Conservation (phyloP, 2,888 invertebrate species). For the Myopa testacea region DNA sequence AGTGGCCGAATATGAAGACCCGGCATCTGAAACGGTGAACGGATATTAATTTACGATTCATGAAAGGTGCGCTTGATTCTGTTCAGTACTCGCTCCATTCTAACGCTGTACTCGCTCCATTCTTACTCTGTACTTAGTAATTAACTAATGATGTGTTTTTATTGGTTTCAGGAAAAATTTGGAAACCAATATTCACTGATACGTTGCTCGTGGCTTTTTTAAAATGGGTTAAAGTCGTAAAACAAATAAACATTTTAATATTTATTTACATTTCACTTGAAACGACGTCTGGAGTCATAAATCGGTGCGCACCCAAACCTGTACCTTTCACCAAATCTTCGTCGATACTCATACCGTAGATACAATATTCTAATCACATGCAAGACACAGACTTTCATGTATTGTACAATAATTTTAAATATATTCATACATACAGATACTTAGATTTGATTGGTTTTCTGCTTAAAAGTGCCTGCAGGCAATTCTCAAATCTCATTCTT, state of each 20-base stretch:
- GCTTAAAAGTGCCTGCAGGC: too few species aligned
- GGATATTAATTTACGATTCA: slow-evolving; percentile 3
- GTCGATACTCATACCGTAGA: too few species aligned
- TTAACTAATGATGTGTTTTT: neutral
- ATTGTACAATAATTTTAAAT: too few species aligned
- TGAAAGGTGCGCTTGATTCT: neutral
- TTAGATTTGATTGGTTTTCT: too few species aligned
- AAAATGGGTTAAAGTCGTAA: slow-evolving; percentile 1
- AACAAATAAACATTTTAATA: neutral
- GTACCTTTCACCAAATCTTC: neutral
- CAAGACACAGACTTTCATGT: neutral
- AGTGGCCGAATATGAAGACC: neutral
- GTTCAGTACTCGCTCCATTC: too few species aligned
- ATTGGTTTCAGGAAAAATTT: neutral
- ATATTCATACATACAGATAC: too few species aligned
- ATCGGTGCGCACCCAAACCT: neutral
- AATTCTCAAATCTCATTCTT: neutral
- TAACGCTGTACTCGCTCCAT: too few species aligned
- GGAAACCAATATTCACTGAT: neutral
- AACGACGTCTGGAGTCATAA: neutral
- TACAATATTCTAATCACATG: slow-evolving; percentile 8
- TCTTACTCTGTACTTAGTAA: neutral
- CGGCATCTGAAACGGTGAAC: neutral
- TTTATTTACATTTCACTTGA: neutral
- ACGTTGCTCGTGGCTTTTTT: neutral